Base-by-base conservation (phyloP, 2,113 vertebrate species). In the Pterocles burchelli region DNA sequence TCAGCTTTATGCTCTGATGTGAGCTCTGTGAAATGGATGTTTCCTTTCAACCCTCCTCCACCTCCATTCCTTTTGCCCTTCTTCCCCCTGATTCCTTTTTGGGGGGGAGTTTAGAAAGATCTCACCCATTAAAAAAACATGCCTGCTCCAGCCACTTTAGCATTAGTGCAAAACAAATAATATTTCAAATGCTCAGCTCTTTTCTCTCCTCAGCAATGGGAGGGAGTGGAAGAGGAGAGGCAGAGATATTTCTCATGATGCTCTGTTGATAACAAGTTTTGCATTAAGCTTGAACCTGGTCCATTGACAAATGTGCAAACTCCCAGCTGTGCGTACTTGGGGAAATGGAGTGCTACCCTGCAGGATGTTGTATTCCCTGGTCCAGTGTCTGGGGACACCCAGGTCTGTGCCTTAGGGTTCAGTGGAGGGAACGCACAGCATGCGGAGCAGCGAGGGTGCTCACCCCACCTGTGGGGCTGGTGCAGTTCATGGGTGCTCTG, bases 11-110 rank as follows among this genome's bases (percentile, higher is more conserved):
- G 57, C 88, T 81, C 65, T 67, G 75, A n/a, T 75, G 62, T 20
- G 88, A 94, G 41, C 71, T 82, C 31, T 85, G 54, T n/a, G 57
- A 78, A 90, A 81, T 72, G 52, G 49, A 52, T 9, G 8, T 89
- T 95, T 91, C 59, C 71, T 92, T 74, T 93, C 76, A 46, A 3
- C 26, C 24, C 17, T 92, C 49, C 31, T 91, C 72, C 34, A 74
- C 22, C 21, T 90, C 59, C 19, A 17, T 36, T 78, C 61, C 68
- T 86, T 71, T 67, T 71, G 75, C 55, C 13, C 19, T 75, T 31
- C 66, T 61, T 65, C 20, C 25, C 7, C 7, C 8, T 85, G 26
- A 5, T 38, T 75, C 72, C 31, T 63, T 76, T 58, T 46, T 43
- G 5, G 13, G 5, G 9, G 19, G 16, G 10, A 28, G 13, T 31